Evolutionary conservation across 2,888 invertebrate genomes (phyloP), one percentile per base, ranked within the genome.

Genomic region (Tipula confusa): DNA sequence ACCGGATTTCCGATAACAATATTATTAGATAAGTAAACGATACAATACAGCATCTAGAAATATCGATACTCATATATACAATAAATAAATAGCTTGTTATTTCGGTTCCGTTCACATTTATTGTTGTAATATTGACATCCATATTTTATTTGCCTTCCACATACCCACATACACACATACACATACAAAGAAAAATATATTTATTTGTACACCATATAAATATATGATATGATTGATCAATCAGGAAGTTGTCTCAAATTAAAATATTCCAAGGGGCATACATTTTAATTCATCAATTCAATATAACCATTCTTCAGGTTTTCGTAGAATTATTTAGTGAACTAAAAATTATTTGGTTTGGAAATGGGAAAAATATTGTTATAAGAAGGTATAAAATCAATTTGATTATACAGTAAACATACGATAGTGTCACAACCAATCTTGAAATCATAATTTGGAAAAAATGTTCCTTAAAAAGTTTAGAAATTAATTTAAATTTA

Each of bases 1-100:
- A 64, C 64, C 64, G 64, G 64, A 64, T 64, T 64, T 64, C 64
- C 64, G 64, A 64, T 64, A 64, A 9, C 64, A 64, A 64, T 24
- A 64, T 24, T 64, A 64, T 24, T 64, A 64, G 64, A 64, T 64
- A 64, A 64, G 64, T 24, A 64, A 24, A 64, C 24, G 64, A 24
- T 64, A 64, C 24, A 64, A 6, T 18, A 9, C 6, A 18, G 18
- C 18, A 48, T 38, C 38, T 38, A 38, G 4, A 48, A 13, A 3
- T 9, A 48, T 6, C n/a, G n/a, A n/a, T n/a, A n/a, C n/a, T n/a
- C 18, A 4, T 48, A 18, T 38, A 13, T 43, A 36, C 43, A 43
- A 43, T 43, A 43, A 38, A 48, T 18, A 48, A 48, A 5, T 4
- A 18, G 24, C 24, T 64, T 64, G 18, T 64, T 64, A 64, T 64